phyloP scores from a whole-genome alignment of 2,797 vertebrate genomes.

The Pangasius sanitwongsei region DNA sequence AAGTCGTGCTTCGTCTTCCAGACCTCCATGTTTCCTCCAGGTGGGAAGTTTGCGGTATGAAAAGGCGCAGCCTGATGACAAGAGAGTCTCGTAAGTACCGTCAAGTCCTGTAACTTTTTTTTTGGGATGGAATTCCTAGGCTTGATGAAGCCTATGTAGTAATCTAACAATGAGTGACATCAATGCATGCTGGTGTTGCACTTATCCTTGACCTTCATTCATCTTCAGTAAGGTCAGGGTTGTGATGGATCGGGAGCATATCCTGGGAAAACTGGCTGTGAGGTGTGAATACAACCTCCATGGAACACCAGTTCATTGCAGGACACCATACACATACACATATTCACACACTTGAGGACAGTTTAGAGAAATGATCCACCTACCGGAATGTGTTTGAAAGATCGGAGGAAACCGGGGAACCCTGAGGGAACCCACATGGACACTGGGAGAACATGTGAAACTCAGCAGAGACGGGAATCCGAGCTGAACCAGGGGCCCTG shows the following conservation, averaged over 20 bases:
- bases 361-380: not conserved
- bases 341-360: not conserved
- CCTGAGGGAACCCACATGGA: not conserved
- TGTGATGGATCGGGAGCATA: not conserved
- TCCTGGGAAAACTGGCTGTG: not conserved
- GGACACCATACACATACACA: not conserved
- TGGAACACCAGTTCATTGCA: not conserved
- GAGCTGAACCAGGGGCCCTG: not conserved
- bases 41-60: slow-evolving; percentile 77
- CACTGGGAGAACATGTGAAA: not conserved
- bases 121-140: not conserved
- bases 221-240: not conserved
- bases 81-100: slow-evolving; percentile 81
- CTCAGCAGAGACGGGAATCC: not conserved
- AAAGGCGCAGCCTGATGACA: slow-evolving; percentile 80
- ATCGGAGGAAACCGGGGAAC: not conserved
- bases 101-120: not conserved
- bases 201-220: not conserved
- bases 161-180: not conserved
- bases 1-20: not conserved
- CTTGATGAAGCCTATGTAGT: not conserved
- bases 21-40: slow-evolving; percentile 5
- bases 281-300: not conserved
- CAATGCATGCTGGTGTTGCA: not conserved
- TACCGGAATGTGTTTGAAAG: not conserved